Evolutionary conservation across 2,797 vertebrate species (phyloP), one percentile per base, ranked within the genome.

Genomic region (Propithecus perrieri): DNA sequence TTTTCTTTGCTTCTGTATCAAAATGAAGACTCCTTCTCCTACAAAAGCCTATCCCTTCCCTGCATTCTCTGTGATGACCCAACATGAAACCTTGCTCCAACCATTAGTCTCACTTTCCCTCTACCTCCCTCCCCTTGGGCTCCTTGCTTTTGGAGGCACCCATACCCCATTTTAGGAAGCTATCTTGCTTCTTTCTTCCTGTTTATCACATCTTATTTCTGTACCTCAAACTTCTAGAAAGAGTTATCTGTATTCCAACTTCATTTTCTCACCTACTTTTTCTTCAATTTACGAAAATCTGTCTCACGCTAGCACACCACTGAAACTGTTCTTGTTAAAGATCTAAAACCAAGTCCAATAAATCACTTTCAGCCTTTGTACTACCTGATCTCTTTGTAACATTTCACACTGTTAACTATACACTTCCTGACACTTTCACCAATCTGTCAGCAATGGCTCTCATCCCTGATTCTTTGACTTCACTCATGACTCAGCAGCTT

Each of bases 211-310:
- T 30, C 33, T 30, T 59, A 55, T 61, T 79, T 89, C 28, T 87
- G 28, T 46, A 22, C 50, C 80, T 93, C 38, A 79, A 53, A 43
- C 11, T 57, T 94, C 65, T 43, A 76, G 22, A 87, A 75, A 79
- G 18, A 85, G 8, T 48, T 57, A 4, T 30, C 59, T 84, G 11
- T 50, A 83, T 85, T 67, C 22, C 88, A 53, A 87, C 65, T 91
- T 93, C n/a, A 80, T 63, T 92, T 95, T 41, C 43, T 93, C n/a
- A 80, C 24, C 7, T 33, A 69, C 3, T 89, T 75, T 59, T 75
- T 80, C 79, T 81, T 83, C 24, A 83, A 7, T 80, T 96, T 18
- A 63, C 30, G 63, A 74, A 83, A 92, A 75, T 81, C 61, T 92
- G 67, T 67, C n/a, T 65, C 55, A 26, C 28, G 72, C 92, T 24